phyloP scores from a whole-genome alignment of 1,140 invertebrate species.

The Mycetomoellerius zeteki region DNA sequence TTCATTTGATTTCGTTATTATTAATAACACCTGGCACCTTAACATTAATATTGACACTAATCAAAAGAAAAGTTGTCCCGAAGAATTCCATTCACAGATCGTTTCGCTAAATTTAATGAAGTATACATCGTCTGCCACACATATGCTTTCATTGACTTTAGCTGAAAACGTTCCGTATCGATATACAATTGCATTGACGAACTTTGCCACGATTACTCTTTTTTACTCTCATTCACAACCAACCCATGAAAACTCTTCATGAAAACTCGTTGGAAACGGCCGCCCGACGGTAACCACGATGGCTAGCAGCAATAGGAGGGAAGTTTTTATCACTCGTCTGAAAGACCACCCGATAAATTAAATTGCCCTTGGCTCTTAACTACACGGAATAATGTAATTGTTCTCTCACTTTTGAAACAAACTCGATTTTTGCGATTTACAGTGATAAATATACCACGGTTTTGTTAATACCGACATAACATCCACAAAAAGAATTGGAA shows the following conservation, averaged over 20 bases:
- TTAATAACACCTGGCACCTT: too few relatives aligned
- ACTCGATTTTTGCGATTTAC: background rate
- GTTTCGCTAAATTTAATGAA: constrained; percentile 31
- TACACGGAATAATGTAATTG: constrained; percentile 61
- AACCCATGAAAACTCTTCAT: constrained; percentile 13
- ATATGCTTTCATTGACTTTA: constrained; percentile 8
- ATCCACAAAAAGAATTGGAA: background rate
- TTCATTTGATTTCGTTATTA: too few relatives aligned
- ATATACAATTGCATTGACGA: constrained; percentile 22
- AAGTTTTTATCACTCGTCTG: constrained; percentile 59
- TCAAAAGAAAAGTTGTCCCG: background rate
- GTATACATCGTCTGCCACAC: background rate
- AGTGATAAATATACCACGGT: background rate
- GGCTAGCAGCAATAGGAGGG: background rate
- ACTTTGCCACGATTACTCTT: constrained; percentile 54
- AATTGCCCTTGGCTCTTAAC: constrained; percentile 36
- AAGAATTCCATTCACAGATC: background rate
- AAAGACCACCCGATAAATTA: constrained; percentile 41
- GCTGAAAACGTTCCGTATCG: background rate
- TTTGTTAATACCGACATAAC: background rate
- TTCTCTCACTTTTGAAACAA: constrained; percentile 39
- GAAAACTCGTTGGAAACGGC: constrained; percentile 33
- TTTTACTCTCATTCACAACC: constrained; percentile 31
- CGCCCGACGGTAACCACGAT: background rate
- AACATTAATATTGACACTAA: background rate